Evolutionary conservation across 2,888 invertebrate species (phyloP), one percentile per base, ranked within the genome.

Genomic region (Clitarchus hookeri): DNA sequence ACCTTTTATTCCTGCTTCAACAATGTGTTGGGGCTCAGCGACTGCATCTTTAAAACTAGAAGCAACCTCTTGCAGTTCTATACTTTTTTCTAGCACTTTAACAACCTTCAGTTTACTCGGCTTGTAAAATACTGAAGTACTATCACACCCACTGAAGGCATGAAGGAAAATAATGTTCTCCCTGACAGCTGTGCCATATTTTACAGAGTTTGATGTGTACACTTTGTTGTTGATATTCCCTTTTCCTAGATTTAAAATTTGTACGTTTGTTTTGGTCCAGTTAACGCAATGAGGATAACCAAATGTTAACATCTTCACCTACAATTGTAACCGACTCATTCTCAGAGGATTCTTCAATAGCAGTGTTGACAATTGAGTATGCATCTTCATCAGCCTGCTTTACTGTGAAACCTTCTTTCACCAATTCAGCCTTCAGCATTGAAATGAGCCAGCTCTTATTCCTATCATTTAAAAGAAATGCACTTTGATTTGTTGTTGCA

Each of bases 101-200:
- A 11, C 44, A 23, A 82, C 6, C 82, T 82, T 82, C 82, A 36
- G 6, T 36, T 26, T 82, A 26, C 36, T 23, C 27, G 6, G 27
- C 36, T 36, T 36, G 16, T 23, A 82, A 36, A 13, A 11, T 44
- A 36, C 27, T 82, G 27, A 82, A 36, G 82, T 82, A 36, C 6
- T 36, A 36, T 27, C 44, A 82, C 16, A 16, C 0, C 36, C 27
- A 44, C 19, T 82, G 27, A 82, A 12, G 8, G 27, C 44, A 26
- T 82, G 82, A 11, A 82, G 27, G 27, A 82, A 82, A 11, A 82
- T 36, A 23, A 82, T 82, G n/a, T 82, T 26, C 27, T 36, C 78
- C 0, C 19, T 12, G 13, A 78, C 78, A 78, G 4, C 6, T 80
- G 82, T 13, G 11, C 36, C 36, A 44, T 82, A 82, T 36, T 82